Percentiles rank a stretch among this genome's conserved stretches.
phyloP scores from a whole-genome alignment of 2,113 vertebrate species.

The Gallinago undulata region DNA sequence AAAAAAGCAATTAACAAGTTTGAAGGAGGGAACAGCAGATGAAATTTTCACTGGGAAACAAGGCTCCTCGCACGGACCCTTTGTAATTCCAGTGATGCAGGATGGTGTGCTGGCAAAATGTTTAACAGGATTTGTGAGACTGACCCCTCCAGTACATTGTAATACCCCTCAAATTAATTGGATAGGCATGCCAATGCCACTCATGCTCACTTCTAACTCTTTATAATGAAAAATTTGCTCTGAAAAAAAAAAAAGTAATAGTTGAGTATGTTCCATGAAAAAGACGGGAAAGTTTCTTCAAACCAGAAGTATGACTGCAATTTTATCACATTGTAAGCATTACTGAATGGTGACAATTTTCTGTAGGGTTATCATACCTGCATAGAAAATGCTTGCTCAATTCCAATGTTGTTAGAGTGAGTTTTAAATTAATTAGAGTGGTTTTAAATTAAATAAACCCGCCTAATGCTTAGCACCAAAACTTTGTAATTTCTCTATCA shows the following conservation, averaged over 20 bases:
- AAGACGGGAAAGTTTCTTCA: background rate
- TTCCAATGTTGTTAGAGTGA: background rate
- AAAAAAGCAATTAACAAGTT: background rate
- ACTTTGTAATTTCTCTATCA: background rate
- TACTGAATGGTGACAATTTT: background rate
- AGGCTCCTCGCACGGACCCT: background rate
- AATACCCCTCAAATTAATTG: background rate
- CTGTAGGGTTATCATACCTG: background rate
- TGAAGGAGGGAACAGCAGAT: background rate
- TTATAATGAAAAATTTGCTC: background rate
- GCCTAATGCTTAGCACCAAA: background rate
- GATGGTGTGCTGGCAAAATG: background rate
- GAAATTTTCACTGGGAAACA: background rate
- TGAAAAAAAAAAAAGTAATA: no score
- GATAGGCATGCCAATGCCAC: background rate
- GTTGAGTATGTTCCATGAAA: accelerated
- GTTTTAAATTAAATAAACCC: background rate
- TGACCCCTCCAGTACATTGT: background rate
- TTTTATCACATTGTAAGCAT: background rate
- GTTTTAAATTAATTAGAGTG: background rate
- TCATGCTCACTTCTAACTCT: background rate
- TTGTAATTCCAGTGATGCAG: background rate
- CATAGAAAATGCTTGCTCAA: background rate
- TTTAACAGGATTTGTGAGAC: background rate
- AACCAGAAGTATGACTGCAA: background rate